Evolutionary conservation across 2,113 vertebrate genomes (phyloP), one percentile per base, ranked within the genome.

Genomic region (Pseudopipra pipra): DNA sequence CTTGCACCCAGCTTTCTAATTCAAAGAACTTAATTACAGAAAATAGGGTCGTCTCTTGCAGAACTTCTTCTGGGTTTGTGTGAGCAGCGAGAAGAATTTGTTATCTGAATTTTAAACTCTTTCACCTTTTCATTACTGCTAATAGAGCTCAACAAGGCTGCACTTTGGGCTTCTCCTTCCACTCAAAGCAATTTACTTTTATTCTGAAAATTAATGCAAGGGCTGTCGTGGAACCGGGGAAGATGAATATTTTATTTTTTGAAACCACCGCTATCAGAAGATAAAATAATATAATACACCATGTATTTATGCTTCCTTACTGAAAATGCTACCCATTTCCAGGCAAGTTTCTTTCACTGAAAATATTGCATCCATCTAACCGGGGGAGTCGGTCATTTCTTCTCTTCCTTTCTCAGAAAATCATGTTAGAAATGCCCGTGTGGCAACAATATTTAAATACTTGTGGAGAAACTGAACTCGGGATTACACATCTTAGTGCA

Each of bases 381-480:
- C 25, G 68, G 65, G 30, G 8, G 17, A 72, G 41, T 43, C 77
- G 67, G 52, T 61, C 4, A 61, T 55, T 86, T 51, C 35, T 62
- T 41, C 31, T 56, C 1, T 1, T 54, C 11, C 47, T 78, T 66
- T 49, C 44, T 96, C 47, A 83, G 55, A 87, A 90, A 79, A 94
- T 84, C 81, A 73, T 82, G 49, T 84, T 91, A 51, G 74, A 89
- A 82, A 96, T 75, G 79, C 1, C 18, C 6, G 41, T 7, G 5
- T 95, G 55, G 41, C 75, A 94, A 31, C 35, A 67, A 30, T 77
- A 75, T 78, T 93, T 91, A 88, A 93, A 81, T 82, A 47, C 43
- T 92, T 83, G 54, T 89, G 78, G 19, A 89, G 67, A 82, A 91
- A 95, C 89, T 66, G 44, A 93, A 68, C 63, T 93, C 39, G 23